Base-by-base conservation (phyloP, 2,797 vertebrate genomes). In the Erpetoichthys calabaricus region DNA sequence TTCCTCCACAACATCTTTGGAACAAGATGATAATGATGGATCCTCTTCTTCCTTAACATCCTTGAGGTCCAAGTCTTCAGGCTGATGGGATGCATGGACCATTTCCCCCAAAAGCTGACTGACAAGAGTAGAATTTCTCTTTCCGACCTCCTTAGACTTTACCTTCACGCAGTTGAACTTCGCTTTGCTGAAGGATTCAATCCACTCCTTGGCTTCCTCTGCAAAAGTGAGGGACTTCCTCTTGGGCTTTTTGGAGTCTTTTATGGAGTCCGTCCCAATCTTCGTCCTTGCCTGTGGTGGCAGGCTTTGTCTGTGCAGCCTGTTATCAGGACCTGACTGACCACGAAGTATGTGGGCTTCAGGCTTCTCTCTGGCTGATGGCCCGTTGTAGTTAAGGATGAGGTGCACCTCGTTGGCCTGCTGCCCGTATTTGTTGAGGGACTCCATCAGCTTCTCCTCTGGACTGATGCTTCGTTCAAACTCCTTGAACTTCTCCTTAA, bases 171-270 rank as follows among this genome's bases (percentile, higher is more conserved):
- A 79, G 45, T 79, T 79, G 55, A 72, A 74, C 47, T 71, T 78
- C 5, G 74, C 67, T 63, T 78, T 82, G 1, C 84, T 76, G 45
- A 89, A 67, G 52, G 69, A 79, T 62, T 83, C 84, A 68, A 89
- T 68, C 85, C 86, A 87, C 6, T 81, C 81, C 79, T 81, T 74
- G 10, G 84, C 85, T 61, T 86, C 86, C 65, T 84, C 85, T 73
- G 86, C 77, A 25, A 87, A 62, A 0, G 76, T 83, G 57, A 89
- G 65, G 8, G 86, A 87, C 70, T 87, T 87, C 59, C 85, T 78
- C 58, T 84, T 87, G 1, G 76, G 72, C 43, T 58, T 76, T 63
- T 83, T 87, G 8, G 57, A 3, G 1, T 83, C 72, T 4, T 65
- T 62, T 8, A 66, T 64, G 46, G 64, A 53, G 57, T 78, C 71